These are phyloP conservation scores for Encarsia formosa DNA, from an alignment of 2,888 invertebrate species.

Conservation along the genomic window DNA sequence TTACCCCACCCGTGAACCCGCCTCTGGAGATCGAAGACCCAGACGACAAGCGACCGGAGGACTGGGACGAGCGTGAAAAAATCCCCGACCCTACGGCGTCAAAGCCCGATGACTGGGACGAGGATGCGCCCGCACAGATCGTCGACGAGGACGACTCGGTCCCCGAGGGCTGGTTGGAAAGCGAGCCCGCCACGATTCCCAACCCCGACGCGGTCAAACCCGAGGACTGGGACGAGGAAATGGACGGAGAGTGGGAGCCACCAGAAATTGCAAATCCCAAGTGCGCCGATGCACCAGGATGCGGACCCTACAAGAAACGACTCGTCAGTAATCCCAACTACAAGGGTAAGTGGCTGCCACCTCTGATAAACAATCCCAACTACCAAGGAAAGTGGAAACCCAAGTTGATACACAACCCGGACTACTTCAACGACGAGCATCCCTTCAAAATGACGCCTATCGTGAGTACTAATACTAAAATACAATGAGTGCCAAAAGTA, in stretches of 20 bases:
- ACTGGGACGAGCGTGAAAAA: slow-evolving; percentile 96
- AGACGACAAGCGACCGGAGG: slow-evolving; percentile 74
- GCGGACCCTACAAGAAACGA: slow-evolving; percentile 86
- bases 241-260: slow-evolving; percentile 99
- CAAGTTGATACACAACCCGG: slow-evolving; percentile 81
- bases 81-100: slow-evolving; percentile 83
- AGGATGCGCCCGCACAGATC: slow-evolving; percentile 86
- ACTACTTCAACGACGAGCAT: slow-evolving; percentile 84
- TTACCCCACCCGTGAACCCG: slow-evolving; percentile 92
- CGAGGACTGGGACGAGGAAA: slow-evolving; percentile 94
- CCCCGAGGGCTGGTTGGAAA: slow-evolving; percentile 90
- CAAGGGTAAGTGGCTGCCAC: slow-evolving; percentile 91
- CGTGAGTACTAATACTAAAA: slow-evolving; percentile 61
- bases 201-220: slow-evolving; percentile 87
- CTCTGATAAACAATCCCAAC: slow-evolving; percentile 86
- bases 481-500: background rate
- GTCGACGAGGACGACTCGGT: slow-evolving; percentile 77
- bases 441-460: slow-evolving; percentile 90
- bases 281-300: slow-evolving; percentile 75
- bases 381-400: slow-evolving; percentile 95
- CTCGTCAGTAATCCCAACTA: slow-evolving; percentile 83
- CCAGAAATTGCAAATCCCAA: slow-evolving; percentile 86
- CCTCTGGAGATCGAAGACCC: slow-evolving; percentile 92
- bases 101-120: slow-evolving; percentile 97
- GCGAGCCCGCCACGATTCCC: slow-evolving; percentile 80